phyloP scores from a whole-genome alignment of 2,888 invertebrate species.

The Lottia gigantea region DNA sequence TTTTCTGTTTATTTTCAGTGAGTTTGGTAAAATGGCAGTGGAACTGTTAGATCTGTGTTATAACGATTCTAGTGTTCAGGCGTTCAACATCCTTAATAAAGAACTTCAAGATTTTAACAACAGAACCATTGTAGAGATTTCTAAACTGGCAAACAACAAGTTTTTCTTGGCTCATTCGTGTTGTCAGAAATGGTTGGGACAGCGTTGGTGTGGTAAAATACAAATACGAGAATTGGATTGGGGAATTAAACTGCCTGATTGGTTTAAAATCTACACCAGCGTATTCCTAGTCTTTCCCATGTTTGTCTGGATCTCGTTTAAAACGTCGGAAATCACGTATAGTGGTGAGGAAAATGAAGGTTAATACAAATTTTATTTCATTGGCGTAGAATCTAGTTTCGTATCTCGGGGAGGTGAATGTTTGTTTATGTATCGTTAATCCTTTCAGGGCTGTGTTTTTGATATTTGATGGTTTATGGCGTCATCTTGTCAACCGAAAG shows the following conservation, averaged over 20 bases:
- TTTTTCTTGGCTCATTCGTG: slow-evolving; percentile 70
- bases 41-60: slow-evolving; percentile 64
- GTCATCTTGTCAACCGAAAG: no score
- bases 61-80: slow-evolving; percentile 56
- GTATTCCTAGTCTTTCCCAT: slow-evolving; percentile 68
- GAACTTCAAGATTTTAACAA: slow-evolving; percentile 65
- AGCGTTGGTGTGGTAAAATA: slow-evolving; percentile 66
- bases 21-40: slow-evolving; percentile 65
- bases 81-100: slow-evolving; percentile 64
- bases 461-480: no score
- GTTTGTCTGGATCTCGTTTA: slow-evolving; percentile 59
- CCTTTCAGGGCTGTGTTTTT: no score
- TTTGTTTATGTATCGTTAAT: no score
- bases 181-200: slow-evolving; percentile 71
- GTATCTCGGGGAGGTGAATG: no score
- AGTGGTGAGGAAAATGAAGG: no score
- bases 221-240: slow-evolving; percentile 64
- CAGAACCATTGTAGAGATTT: slow-evolving; percentile 67
- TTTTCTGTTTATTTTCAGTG: slow-evolving; percentile 38
- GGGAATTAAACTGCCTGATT: slow-evolving; percentile 61
- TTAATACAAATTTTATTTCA: no score
- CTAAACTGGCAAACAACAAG: slow-evolving; percentile 65
- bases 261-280: slow-evolving; percentile 62
- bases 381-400: no score
- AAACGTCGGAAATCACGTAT: slow-evolving; percentile 24